These are phyloP conservation scores for Xanthorhoe spadicearia DNA, from an alignment of 2,888 invertebrate species.

Conservation along the genomic window DNA sequence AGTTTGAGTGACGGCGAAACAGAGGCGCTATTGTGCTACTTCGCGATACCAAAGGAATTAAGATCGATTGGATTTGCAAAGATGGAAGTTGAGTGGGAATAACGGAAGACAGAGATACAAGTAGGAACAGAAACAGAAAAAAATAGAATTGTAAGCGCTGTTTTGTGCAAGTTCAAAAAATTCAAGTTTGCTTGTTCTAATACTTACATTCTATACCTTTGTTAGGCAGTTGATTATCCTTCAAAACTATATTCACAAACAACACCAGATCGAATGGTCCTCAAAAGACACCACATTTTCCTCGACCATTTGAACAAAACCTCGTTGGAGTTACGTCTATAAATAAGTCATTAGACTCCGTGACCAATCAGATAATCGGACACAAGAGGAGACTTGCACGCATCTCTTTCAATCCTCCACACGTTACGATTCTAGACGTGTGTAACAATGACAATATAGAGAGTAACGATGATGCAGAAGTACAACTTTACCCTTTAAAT, in stretches of 20 bases:
- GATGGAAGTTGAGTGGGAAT: slow-evolving; percentile 16
- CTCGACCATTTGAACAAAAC: slow-evolving; percentile 27
- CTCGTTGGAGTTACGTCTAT: slow-evolving; percentile 39
- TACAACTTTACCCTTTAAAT: not conserved
- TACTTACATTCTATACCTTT: too few species aligned
- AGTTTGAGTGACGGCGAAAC: slow-evolving; percentile 72
- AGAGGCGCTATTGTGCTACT: slow-evolving; percentile 55
- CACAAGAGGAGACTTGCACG: slow-evolving; percentile 64
- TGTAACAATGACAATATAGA: slow-evolving; percentile 68
- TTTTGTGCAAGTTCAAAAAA: too few species aligned
- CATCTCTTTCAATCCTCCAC: slow-evolving; percentile 51
- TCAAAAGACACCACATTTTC: slow-evolving; percentile 25
- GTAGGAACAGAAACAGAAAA: not conserved
- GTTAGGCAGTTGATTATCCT: not conserved
- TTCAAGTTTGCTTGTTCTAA: too few species aligned
- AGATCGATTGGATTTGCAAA: slow-evolving; percentile 34
- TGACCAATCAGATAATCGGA: slow-evolving; percentile 53
- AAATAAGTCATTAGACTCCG: slow-evolving; percentile 49
- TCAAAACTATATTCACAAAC: slow-evolving; percentile 9
- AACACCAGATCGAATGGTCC: slow-evolving; percentile 11
- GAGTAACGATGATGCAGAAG: slow-evolving; percentile 13
- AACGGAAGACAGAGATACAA: not conserved
- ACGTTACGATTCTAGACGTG: slow-evolving; percentile 53
- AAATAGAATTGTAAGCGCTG: too few species aligned
- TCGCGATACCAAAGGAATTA: slow-evolving; percentile 27